A percentile compares a stretch with the other conserved stretches of the same genome.
Conservation (phyloP, 2,113 vertebrate genomes). For the Tragelaphus imberbis region DNA sequence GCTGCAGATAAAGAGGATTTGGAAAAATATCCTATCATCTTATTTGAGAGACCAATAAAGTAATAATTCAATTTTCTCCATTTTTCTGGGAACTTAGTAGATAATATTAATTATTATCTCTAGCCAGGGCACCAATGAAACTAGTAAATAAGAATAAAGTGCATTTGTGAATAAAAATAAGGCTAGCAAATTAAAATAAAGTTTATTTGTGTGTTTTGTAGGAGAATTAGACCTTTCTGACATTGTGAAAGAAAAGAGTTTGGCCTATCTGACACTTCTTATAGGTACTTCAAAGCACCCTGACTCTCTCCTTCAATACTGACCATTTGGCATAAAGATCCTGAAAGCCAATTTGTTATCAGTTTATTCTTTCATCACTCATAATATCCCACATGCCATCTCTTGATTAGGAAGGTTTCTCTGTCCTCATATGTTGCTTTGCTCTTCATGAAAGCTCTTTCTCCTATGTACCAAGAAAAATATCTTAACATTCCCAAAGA, state of each 20-base stretch:
- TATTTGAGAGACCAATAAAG: conserved; percentile 43
- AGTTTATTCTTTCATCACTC: not conserved
- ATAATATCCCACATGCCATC: not conserved
- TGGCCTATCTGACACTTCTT: not conserved
- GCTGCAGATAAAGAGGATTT: conserved; percentile 27
- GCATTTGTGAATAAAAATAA: not conserved
- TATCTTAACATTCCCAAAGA: not conserved
- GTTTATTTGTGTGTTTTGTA: not conserved
- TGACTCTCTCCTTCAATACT: not conserved
- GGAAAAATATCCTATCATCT: conserved; percentile 54
- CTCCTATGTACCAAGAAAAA: not conserved
- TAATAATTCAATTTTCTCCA: conserved; percentile 43
- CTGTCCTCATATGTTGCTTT: not conserved
- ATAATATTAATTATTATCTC: conserved; percentile 29
- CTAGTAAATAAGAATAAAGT: not conserved
- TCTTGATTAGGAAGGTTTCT: not conserved
- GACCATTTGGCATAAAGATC: not conserved
- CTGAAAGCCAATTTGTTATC: not conserved
- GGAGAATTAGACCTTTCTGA: not conserved
- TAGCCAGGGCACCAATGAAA: not conserved
- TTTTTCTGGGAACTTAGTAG: not conserved
- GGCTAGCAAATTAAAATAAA: not conserved
- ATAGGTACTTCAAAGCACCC: not conserved
- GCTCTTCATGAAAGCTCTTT: not conserved
- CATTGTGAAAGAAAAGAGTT: not conserved